phyloP scores from a whole-genome alignment of 2,113 vertebrate genomes.

The Gnathonemus longibarbis region DNA sequence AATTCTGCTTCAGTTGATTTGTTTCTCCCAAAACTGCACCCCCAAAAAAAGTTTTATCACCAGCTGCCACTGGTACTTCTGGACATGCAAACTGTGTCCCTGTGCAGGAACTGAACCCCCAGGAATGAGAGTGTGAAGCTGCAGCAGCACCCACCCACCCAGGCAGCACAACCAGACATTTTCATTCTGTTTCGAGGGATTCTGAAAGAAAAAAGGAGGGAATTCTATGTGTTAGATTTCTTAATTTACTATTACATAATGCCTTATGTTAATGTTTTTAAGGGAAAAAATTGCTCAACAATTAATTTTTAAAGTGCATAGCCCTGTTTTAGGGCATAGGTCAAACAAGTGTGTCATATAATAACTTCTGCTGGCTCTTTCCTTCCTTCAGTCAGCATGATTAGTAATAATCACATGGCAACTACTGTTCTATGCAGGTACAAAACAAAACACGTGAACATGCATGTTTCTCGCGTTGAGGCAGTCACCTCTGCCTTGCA shows the following conservation, averaged over 20 bases:
- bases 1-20: neutral
- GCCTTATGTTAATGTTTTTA: neutral
- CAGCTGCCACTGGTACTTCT: neutral
- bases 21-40: neutral
- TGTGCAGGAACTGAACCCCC: neutral
- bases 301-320: neutral
- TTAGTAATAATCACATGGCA: neutral
- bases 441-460: neutral
- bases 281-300: neutral
- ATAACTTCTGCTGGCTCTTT: neutral
- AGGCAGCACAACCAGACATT: neutral
- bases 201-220: neutral
- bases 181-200: neutral
- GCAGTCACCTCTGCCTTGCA: neutral
- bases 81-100: neutral
- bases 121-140: neutral
- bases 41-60: neutral
- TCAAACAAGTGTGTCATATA: neutral
- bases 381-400: neutral
- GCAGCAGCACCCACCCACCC: neutral
- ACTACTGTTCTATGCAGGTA: neutral
- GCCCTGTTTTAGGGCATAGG: neutral
- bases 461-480: neutral
- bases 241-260: neutral
- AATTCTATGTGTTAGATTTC: neutral